Base-by-base conservation (phyloP, 2,797 vertebrate species). In the Spinus olivaceus region DNA sequence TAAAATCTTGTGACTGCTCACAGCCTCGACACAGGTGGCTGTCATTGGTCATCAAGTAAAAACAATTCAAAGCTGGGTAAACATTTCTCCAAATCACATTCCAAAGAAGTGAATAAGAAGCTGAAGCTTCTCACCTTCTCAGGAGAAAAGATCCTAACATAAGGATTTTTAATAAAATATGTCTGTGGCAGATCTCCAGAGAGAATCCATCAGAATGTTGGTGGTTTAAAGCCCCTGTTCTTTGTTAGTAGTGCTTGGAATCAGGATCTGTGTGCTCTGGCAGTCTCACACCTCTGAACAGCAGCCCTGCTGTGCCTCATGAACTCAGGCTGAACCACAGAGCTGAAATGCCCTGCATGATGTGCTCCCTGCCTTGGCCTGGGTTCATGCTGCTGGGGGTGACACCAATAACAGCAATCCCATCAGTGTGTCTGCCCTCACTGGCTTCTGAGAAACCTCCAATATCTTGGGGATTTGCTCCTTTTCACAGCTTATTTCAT, bases 311-410 rank as follows among this genome's bases (percentile, higher is more conserved):
- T 46, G n/a, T 46, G 60, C 33, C 69, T 35, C 51, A 2, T 8
- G 28, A 53, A 3, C 64, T 30, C 21, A 16, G 30, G 6, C 28
- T 25, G 72, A 77, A 5, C 21, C 14, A 19, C 41, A 57, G 41
- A 57, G 37, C 56, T 33, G 20, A 19, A 64, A 20, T 5, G 10
- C 16, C 65, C 69, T 51, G 41, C 6, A 0, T 10, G 54, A 23
- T 22, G 35, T 17, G 9, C 49, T 51, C 9, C 5, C 30, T 86
- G 27, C 42, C 54, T n/a, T 33, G 60, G 6, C 44, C 23, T 35
- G 47, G 10, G 8, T 51, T 82, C 16, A 1, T 1, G 2, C 42
- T 87, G 66, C 9, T 4, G 27, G 64, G 8, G 2, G 0, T n/a
- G 50, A 32, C 54, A 69, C 35, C 53, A 24, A 2, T 21, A 53